Evolutionary conservation across 2,888 invertebrate genomes (phyloP).

Genomic region (Pseudococcus viburni): DNA sequence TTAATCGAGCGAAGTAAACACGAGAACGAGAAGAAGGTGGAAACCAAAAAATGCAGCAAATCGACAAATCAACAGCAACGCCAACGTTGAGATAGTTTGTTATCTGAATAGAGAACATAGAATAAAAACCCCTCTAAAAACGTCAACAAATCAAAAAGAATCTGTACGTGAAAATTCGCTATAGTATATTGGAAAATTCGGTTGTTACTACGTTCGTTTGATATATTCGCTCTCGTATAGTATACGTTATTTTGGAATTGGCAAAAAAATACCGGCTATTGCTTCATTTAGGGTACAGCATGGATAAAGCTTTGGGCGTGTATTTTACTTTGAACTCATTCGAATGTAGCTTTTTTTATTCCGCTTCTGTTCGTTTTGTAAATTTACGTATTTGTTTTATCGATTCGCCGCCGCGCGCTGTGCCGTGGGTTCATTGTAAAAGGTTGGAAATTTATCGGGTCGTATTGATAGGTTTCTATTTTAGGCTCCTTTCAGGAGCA

Average conservation of each 20-base stretch:
- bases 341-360: conserved; percentile 9
- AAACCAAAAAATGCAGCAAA: too few relatives aligned
- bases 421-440: conserved; percentile 2
- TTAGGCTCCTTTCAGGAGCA: neutral
- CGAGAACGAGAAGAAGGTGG: too few relatives aligned
- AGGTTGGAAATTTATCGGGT: conserved; percentile 19
- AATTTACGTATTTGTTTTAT: conserved; percentile 48
- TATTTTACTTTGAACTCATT: conserved; percentile 33
- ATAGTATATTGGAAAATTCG: neutral
- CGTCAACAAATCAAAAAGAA: conserved; percentile 19
- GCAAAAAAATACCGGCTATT: conserved; percentile 33
- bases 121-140: neutral
- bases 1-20: too few relatives aligned
- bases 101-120: too few relatives aligned
- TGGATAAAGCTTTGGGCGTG: conserved; percentile 30
- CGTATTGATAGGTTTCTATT: conserved; percentile 1
- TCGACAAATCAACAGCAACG: too few relatives aligned
- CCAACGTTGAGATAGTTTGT: too few relatives aligned
- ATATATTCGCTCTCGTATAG: neutral
- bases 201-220: neutral
- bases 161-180: conserved; percentile 7
- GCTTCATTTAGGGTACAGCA: conserved; percentile 18
- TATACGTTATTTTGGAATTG: neutral
- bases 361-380: neutral
- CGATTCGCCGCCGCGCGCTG: neutral